phyloP scores from a whole-genome alignment of 2,797 vertebrate species.

The Xiphophorus birchmanni region DNA sequence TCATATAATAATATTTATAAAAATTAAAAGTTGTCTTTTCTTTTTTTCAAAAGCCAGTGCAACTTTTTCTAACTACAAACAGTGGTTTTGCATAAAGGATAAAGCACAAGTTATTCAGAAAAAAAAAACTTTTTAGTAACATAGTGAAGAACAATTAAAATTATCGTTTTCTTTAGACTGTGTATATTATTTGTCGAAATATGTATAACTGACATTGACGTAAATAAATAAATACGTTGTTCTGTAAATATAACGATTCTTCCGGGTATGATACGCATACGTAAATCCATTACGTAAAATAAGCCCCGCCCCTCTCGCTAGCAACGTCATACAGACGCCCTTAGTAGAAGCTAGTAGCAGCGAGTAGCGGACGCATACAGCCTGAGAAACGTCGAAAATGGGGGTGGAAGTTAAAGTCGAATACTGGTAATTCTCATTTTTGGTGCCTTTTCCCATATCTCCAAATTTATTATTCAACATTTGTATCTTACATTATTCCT shows the following conservation, averaged over 20 bases:
- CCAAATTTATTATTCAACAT: rapidly evolving
- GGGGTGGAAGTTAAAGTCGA: constrained; percentile 73
- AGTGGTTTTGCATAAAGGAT: too few relatives aligned
- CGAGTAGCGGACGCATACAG: rapidly evolving
- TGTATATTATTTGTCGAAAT: neutral
- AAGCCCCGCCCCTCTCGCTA: constrained; percentile 35
- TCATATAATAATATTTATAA: neutral
- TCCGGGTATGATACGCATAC: neutral
- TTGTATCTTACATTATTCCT: rapidly evolving
- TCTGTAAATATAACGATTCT: neutral
- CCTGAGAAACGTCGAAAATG: constrained; percentile 44
- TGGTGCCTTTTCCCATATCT: rapidly evolving
- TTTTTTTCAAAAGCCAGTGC: neutral
- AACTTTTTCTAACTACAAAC: neutral
- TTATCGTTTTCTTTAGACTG: too few relatives aligned
- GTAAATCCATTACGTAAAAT: neutral
- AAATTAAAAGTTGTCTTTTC: neutral
- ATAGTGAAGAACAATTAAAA: neutral
- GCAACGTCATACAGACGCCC: neutral
- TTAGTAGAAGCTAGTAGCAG: rapidly evolving
- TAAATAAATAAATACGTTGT: neutral
- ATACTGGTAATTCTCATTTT: constrained; percentile 74
- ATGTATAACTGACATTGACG: neutral
- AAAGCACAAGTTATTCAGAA: too few relatives aligned
- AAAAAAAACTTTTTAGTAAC: neutral